phyloP scores from a whole-genome alignment of 2,797 vertebrate genomes.

The Anguilla megastoma region DNA sequence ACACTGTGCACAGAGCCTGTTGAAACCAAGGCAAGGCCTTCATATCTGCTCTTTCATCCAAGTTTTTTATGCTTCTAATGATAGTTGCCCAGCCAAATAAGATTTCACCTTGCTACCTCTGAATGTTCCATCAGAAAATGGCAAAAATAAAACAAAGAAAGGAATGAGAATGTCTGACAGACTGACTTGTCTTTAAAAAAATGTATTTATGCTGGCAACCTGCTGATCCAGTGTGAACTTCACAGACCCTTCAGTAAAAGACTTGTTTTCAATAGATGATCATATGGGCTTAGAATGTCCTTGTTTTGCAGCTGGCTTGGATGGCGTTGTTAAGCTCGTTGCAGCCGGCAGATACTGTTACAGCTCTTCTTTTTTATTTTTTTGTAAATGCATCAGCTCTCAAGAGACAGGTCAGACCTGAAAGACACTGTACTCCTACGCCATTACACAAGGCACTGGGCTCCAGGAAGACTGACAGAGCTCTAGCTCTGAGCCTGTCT shows the following conservation, averaged over 20 bases:
- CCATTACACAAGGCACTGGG: neutral
- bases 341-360: neutral
- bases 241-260: neutral
- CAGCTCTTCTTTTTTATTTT: too few species aligned
- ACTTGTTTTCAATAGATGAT: neutral
- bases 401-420: neutral
- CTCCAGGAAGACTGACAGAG: neutral
- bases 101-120: neutral
- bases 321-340: neutral
- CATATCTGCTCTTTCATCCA: neutral
- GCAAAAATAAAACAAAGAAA: neutral
- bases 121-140: neutral
- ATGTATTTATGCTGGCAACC: neutral
- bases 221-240: neutral
- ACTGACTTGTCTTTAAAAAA: neutral
- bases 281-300: neutral
- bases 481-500: neutral
- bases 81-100: neutral
- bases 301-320: neutral
- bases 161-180: neutral
- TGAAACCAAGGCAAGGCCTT: neutral
- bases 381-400: neutral
- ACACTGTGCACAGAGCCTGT: neutral
- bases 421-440: neutral
- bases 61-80: neutral